Evolutionary conservation across 2,888 invertebrate genomes (phyloP), one percentile per base, ranked within the genome.

Genomic region (Galerucella calmariensis): DNA sequence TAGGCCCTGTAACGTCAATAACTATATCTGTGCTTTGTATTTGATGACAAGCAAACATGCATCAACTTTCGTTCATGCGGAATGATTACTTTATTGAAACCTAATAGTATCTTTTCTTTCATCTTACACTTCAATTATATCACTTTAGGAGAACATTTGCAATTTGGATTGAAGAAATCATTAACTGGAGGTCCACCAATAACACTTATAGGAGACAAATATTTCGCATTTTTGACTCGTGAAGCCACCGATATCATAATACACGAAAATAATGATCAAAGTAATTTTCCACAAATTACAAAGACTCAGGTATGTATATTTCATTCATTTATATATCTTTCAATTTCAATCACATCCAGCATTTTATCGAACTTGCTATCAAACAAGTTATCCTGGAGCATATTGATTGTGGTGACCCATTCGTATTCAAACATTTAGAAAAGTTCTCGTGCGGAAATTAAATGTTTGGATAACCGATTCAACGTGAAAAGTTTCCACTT

Each of bases 131-230:
- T 24, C 9, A 20, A 24, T 11, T 14, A 16, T 35, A 35, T 35
- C n/a, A 35, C 5, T 72, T 35, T 53, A 77, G 76, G 67, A 12
- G 65, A 73, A 69, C 80, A 83, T 58, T 74, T 83, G 12, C 82
- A 81, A 66, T 84, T 77, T 75, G 83, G 81, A 11, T 90, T 89
- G 12, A 88, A 90, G 58, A 88, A 89, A 79, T 88, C 89, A 10
- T 86, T 90, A 86, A 88, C 89, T 83, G 92, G 92, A 2, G 87
- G 90, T 61, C 89, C 91, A 6, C 92, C 92, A 0, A 78, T 92
- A 66, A 84, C 87, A 41, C 78, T 90, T 75, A 85, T 87, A 1
- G 90, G 89, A 11, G 78, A 79, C 12, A 76, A 80, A 48, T 75
- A 79, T 53, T 77, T 82, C 20, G 79, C 79, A 44, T 86, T 91